Evolutionary conservation across 2,888 invertebrate species (phyloP).

Genomic region (Agrotis clavis): DNA sequence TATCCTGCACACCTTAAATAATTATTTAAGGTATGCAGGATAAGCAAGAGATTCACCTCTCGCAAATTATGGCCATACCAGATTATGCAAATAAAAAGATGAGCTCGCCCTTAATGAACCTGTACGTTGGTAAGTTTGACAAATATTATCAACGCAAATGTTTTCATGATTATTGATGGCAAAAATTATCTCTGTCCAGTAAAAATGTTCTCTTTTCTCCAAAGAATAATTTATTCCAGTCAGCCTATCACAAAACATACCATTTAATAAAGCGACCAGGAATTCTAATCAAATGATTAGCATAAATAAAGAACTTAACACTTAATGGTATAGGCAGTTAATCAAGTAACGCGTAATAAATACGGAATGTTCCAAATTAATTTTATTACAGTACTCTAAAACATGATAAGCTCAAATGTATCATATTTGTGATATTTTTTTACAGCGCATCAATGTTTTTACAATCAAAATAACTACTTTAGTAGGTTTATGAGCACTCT

Average conservation of each 20-base stretch:
- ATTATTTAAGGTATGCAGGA: background rate
- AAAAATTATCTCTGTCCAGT: background rate
- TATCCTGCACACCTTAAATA: too few species aligned
- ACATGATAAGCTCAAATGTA: conserved; percentile 64
- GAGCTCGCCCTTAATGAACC: background rate
- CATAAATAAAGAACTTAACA: conserved; percentile 49
- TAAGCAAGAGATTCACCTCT: background rate
- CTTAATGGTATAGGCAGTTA: conserved; percentile 31
- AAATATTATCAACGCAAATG: too few species aligned
- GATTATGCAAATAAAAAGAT: background rate
- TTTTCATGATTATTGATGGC: too few species aligned
- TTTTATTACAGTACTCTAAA: conserved; percentile 62
- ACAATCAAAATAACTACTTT: conserved; percentile 67
- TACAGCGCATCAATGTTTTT: conserved; percentile 70
- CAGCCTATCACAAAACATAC: conserved; percentile 27
- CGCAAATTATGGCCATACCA: background rate
- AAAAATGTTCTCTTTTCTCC: too few species aligned
- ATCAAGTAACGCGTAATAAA: conserved; percentile 55
- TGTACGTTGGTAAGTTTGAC: too few species aligned
- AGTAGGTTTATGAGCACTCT: conserved; percentile 69
- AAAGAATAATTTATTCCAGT: background rate
- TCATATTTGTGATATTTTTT: conserved; percentile 69
- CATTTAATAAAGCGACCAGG: conserved; percentile 16
- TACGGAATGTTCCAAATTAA: conserved; percentile 41
- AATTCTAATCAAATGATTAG: conserved; percentile 45